These are phyloP conservation scores for Crypturellus tataupa DNA, from an alignment of 2,797 vertebrate species.

Conservation along the genomic window DNA sequence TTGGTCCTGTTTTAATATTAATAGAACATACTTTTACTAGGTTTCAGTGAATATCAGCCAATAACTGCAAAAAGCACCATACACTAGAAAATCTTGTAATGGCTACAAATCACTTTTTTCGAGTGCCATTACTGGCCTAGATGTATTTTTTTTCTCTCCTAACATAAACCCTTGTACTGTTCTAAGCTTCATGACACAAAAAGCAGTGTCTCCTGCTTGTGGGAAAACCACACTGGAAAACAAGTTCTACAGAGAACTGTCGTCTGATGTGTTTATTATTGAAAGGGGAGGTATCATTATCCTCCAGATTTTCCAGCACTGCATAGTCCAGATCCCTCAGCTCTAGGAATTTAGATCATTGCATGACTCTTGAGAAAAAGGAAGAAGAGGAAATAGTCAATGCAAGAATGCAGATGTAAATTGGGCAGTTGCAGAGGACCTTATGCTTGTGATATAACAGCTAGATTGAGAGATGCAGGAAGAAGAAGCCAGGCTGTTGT, in stretches of 20 bases:
- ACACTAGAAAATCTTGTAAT: neutral
- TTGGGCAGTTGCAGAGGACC: neutral
- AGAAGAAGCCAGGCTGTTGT: neutral
- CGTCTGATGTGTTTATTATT: neutral
- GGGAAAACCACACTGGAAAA: neutral
- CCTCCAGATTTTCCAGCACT: neutral
- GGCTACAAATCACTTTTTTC: slow-evolving; percentile 34
- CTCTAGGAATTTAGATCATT: neutral
- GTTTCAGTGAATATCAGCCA: slow-evolving; percentile 47
- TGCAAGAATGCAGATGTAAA: neutral
- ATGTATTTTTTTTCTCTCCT: slow-evolving; percentile 34
- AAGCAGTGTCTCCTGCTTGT: slow-evolving; percentile 1
- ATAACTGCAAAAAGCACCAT: slow-evolving; percentile 3
- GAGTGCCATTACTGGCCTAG: neutral
- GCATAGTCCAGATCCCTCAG: neutral
- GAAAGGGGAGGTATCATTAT: neutral
- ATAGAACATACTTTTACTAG: slow-evolving; percentile 14
- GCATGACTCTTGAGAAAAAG: neutral
- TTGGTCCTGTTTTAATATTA: slow-evolving; percentile 37
- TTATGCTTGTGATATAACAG: neutral
- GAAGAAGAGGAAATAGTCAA: neutral
- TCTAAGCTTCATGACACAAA: neutral
- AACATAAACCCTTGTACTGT: neutral
- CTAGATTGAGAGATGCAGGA: neutral
- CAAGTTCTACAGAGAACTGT: neutral